A percentile compares a stretch with the other conserved stretches of the same genome.
Conservation (phyloP, 1,140 invertebrate genomes). For the Cyclargus thomasi region DNA sequence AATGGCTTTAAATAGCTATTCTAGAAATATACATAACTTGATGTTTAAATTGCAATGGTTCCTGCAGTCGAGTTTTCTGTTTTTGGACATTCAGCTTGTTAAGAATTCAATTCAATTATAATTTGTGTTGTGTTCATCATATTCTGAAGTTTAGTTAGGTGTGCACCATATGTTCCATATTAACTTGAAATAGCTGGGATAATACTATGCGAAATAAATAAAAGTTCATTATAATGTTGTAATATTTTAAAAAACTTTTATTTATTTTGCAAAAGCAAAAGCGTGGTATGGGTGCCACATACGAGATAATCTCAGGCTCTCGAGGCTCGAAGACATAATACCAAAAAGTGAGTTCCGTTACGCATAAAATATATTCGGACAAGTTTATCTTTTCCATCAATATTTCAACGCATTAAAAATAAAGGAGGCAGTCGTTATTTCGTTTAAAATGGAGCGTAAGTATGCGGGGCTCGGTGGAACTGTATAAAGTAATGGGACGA, state of each 20-base stretch:
- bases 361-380: slow-evolving; percentile 16
- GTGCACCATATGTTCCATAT: too few species aligned
- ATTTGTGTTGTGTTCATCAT: too few species aligned
- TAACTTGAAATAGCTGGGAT: too few species aligned
- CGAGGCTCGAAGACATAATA: neutral
- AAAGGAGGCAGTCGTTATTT: slow-evolving; percentile 38
- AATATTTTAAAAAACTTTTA: too few species aligned
- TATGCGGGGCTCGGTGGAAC: slow-evolving; percentile 37
- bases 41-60: too few species aligned
- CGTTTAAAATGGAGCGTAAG: slow-evolving; percentile 41
- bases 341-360: neutral
- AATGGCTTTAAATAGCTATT: too few species aligned
- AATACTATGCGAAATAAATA: neutral
- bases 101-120: too few species aligned
- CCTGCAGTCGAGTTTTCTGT: too few species aligned
- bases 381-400: slow-evolving; percentile 30
- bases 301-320: neutral
- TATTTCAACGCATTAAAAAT: slow-evolving; percentile 34
- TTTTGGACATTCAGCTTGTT: too few species aligned
- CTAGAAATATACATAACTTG: too few species aligned
- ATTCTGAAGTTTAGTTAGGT: too few species aligned
- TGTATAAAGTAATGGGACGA: slow-evolving; percentile 51
- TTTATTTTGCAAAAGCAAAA: neutral
- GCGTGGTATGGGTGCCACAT: neutral
- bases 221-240: too few species aligned